Evolutionary conservation across 2,797 vertebrate genomes (phyloP), one percentile per base, ranked within the genome.

Genomic region (Alectoris magna): DNA sequence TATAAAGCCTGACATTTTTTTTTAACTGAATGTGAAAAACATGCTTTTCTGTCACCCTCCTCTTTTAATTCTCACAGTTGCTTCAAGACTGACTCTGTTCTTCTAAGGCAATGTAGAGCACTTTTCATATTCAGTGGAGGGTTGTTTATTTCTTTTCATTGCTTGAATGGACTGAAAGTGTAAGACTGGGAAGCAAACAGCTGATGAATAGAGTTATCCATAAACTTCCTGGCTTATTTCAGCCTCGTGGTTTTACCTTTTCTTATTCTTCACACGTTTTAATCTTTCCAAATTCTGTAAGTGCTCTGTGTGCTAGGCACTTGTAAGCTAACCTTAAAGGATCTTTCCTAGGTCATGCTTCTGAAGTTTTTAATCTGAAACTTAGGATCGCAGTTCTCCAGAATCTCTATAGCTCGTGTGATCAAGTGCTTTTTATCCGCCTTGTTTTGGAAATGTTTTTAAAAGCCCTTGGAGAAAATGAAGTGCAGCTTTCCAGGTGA

Each of bases 401-500:
- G 9, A 87, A 34, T 41, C 34, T 41, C 18, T n/a, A 11, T 2
- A 36, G 1, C 3, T 41, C 0, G 0, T 58, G 15, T 49, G 18
- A 63, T 66, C 9, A 38, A 38, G 29, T 75, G 23, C 1, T 1
- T 3, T 69, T 88, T 60, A 51, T n/a, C 22, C 38, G n/a, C 43
- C 39, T 24, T 41, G 4, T 81, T 86, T 84, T 79, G 84, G 67
- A 71, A 74, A 71, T 26, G 31, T 48, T 78, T 87, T 78, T 10
- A 55, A 18, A 67, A 10, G 1, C 56, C 62, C 8, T 34, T 83
- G 55, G 62, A 53, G 62, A 34, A 92, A 84, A 39, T 16, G 51
- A 90, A 78, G 56, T 26, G n/a, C 26, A 73, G 0, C 64, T 90
- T 93, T 43, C 10, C 13, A 70, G 14, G 29, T 92, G 70, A 90